Conservation (phyloP, 2,888 invertebrate species). For the Leptothorax acervorum region DNA sequence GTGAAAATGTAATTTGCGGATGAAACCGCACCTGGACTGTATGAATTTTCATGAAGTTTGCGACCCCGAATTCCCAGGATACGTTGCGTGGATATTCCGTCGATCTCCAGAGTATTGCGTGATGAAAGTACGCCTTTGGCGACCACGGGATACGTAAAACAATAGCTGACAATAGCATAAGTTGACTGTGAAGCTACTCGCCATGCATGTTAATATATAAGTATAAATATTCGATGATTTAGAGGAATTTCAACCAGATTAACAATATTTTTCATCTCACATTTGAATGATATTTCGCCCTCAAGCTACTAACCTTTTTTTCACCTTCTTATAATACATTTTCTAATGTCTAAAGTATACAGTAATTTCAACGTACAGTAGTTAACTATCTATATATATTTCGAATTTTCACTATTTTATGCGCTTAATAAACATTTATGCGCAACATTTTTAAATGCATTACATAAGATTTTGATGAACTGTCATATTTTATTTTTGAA, state of each 20-base stretch:
- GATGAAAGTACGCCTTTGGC: conserved; percentile 53
- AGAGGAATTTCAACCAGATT: background rate
- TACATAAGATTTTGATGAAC: background rate
- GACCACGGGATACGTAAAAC: conserved; percentile 28
- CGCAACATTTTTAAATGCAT: background rate
- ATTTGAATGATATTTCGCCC: background rate
- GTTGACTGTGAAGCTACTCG: background rate
- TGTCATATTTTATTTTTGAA: conserved; percentile 5
- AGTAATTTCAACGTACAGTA: background rate
- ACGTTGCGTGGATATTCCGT: conserved; percentile 32
- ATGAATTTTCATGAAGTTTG: conserved; percentile 76
- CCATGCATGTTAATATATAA: background rate
- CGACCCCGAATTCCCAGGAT: conserved; percentile 60
- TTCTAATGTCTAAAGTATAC: background rate
- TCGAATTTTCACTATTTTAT: background rate
- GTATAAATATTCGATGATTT: conserved; percentile 16
- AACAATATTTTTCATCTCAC: background rate
- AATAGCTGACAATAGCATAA: conserved; percentile 27
- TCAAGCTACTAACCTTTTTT: background rate
- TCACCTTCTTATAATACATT: background rate
- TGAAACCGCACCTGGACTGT: conserved; percentile 52
- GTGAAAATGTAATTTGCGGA: conserved; percentile 59
- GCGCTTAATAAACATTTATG: background rate
- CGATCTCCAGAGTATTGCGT: conserved; percentile 52
- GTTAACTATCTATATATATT: background rate